Evolutionary conservation across 1,140 invertebrate species (phyloP).

Genomic region (Cydia pomonella): DNA sequence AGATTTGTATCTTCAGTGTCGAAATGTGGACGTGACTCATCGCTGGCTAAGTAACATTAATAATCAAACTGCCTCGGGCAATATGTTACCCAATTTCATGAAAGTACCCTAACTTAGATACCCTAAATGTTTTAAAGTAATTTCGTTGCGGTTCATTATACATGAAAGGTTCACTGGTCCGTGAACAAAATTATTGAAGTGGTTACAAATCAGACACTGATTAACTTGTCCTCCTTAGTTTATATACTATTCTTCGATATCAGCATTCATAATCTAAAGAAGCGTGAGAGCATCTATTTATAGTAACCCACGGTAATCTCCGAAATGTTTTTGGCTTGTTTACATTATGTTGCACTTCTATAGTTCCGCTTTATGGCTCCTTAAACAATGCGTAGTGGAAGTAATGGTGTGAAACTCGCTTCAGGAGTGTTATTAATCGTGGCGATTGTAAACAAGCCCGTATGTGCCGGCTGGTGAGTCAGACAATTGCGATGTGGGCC

Average conservation of each 20-base stretch:
- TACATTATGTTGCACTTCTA: slow-evolving; percentile 3
- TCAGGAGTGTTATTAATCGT: slow-evolving; percentile 67
- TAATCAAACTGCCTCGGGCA: slow-evolving; percentile 10
- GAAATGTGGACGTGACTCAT: slow-evolving; percentile 38
- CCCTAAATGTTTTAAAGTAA: slow-evolving; percentile 47
- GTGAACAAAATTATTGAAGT: slow-evolving; percentile 50
- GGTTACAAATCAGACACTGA: slow-evolving; percentile 64
- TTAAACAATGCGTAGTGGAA: slow-evolving; percentile 19
- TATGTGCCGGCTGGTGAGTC: slow-evolving; percentile 62
- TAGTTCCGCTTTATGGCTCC: slow-evolving; percentile 17
- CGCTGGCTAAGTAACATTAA: slow-evolving; percentile 34
- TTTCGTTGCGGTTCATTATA: slow-evolving; percentile 51
- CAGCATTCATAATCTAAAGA: not conserved
- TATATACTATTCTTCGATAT: not conserved
- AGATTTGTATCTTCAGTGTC: slow-evolving; percentile 20
- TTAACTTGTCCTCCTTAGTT: slow-evolving; percentile 40
- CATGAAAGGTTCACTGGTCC: slow-evolving; percentile 53
- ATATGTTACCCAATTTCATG: slow-evolving; percentile 45
- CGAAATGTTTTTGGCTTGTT: slow-evolving; percentile 6
- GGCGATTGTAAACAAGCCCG: slow-evolving; percentile 75
- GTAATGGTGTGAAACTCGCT: slow-evolving; percentile 44
- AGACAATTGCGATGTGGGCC: slow-evolving; percentile 69
- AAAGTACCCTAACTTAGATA: slow-evolving; percentile 51
- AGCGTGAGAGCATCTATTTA: slow-evolving; percentile 8
- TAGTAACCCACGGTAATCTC: slow-evolving; percentile 2